Percentiles rank a stretch among this genome's conserved stretches.
Conservation (phyloP, 2,888 invertebrate genomes). For the Napeogenes inachia region DNA sequence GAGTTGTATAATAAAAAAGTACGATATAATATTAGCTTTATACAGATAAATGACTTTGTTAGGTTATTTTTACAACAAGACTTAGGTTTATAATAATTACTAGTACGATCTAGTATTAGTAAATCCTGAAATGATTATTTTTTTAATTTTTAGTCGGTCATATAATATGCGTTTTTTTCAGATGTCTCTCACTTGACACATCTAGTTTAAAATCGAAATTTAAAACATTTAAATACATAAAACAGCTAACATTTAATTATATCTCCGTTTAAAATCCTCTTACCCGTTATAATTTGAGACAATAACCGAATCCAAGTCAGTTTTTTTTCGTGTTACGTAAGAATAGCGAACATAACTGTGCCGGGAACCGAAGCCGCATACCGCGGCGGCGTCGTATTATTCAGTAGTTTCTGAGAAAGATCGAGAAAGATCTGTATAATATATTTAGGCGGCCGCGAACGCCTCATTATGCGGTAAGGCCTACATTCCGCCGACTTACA, state of each 20-base stretch:
- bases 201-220: not conserved
- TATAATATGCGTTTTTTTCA: too few species aligned
- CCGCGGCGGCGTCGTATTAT: constrained; percentile 59
- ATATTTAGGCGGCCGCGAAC: constrained; percentile 51
- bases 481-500: constrained; percentile 67
- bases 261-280: constrained; percentile 15
- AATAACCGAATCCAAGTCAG: constrained; percentile 19
- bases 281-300: constrained; percentile 27
- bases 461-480: constrained; percentile 71
- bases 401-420: constrained; percentile 68
- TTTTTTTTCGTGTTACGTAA: constrained; percentile 58
- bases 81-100: too few species aligned
- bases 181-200: too few species aligned
- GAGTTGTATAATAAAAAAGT: too few species aligned
- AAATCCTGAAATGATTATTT: too few species aligned
- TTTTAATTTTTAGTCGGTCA: too few species aligned
- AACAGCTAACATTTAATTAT: constrained; percentile 12
- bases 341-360: constrained; percentile 72
- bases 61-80: too few species aligned
- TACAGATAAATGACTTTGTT: too few species aligned
- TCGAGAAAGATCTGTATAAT: constrained; percentile 51
- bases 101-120: too few species aligned
- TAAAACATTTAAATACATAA: not conserved
- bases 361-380: constrained; percentile 59
- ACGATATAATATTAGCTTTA: too few species aligned